Percentiles rank a stretch among this genome's conserved stretches.
These are phyloP conservation scores for Drosophila oshimai DNA, from an alignment of 1,140 invertebrate species.

Conservation along the genomic window DNA sequence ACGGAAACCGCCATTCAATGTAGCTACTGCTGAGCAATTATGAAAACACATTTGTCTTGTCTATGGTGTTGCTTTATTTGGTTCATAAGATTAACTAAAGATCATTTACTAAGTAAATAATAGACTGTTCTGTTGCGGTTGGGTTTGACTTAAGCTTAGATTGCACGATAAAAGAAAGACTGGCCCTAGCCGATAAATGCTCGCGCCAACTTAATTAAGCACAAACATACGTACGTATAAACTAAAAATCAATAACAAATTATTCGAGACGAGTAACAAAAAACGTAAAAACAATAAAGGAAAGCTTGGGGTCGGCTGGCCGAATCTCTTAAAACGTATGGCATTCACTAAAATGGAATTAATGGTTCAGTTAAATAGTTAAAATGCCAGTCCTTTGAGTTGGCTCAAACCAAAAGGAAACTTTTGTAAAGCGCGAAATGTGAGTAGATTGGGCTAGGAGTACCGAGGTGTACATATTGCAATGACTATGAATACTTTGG, in stretches of 20 bases:
- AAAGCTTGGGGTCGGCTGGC: neutral
- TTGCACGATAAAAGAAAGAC: conserved; percentile 58
- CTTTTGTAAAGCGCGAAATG: conserved; percentile 60
- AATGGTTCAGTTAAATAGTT: neutral
- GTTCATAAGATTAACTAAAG: conserved; percentile 66
- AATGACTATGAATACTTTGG: conserved; percentile 72
- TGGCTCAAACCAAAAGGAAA: conserved; percentile 32
- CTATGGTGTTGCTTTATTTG: conserved; percentile 64
- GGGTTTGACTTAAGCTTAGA: conserved; percentile 62
- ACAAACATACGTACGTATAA: conserved; percentile 7
- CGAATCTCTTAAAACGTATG: neutral
- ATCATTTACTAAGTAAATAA: conserved; percentile 61
- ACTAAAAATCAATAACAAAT: conserved; percentile 62
- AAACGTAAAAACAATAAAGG: conserved; percentile 31
- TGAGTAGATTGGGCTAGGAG: conserved; percentile 62
- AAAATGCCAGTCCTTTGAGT: neutral
- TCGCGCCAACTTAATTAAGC: conserved; percentile 29
- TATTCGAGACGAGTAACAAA: conserved; percentile 39
- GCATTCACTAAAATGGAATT: conserved; percentile 12
- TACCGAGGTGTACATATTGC: conserved; percentile 38
- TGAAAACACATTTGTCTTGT: conserved; percentile 8
- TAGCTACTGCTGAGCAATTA: no score
- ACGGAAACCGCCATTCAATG: neutral
- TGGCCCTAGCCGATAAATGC: conserved; percentile 48
- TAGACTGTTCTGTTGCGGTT: conserved; percentile 47